Percentiles rank a stretch among this genome's conserved stretches.
Conservation (phyloP, 2,888 invertebrate species). For the Julus scanicus region DNA sequence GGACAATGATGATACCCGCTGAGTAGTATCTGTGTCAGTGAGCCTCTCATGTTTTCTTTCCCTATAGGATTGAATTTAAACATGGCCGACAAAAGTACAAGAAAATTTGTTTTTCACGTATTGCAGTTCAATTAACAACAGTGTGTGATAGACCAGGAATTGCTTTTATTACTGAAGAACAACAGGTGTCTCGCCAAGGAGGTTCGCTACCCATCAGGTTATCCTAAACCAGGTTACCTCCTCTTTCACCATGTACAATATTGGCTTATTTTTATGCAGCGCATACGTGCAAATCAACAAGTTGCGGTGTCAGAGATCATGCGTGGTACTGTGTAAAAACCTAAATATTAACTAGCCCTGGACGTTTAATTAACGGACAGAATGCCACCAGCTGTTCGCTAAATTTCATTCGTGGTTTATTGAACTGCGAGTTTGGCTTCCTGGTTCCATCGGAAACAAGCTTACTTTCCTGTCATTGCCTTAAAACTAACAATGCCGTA, state of each 20-base stretch:
- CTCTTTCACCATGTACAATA: background rate
- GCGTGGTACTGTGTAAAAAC: background rate
- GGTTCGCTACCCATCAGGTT: conserved; percentile 13
- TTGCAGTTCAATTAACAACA: conserved; percentile 43
- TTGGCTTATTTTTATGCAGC: background rate
- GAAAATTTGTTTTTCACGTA: background rate
- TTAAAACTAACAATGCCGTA: background rate
- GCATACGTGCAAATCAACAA: background rate
- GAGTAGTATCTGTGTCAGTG: conserved; percentile 37
- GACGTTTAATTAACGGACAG: conserved; percentile 29
- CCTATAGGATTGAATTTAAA: background rate
- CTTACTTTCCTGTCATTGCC: background rate
- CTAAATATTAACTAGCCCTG: background rate
- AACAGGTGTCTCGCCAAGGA: conserved; percentile 6
- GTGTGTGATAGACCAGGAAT: conserved; percentile 24
- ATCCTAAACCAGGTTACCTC: conserved; percentile 31
- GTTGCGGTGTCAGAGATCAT: background rate
- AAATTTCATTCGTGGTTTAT: conserved; percentile 29
- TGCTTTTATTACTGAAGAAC: conserved; percentile 31
- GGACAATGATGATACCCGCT: conserved; percentile 30
- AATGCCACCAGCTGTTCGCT: background rate
- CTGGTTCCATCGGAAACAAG: background rate
- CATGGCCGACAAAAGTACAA: background rate
- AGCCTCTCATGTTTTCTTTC: background rate
- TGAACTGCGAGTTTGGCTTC: conserved; percentile 24